Conservation (phyloP, 1,140 invertebrate genomes). For the Drosophila punjabiensis region DNA sequence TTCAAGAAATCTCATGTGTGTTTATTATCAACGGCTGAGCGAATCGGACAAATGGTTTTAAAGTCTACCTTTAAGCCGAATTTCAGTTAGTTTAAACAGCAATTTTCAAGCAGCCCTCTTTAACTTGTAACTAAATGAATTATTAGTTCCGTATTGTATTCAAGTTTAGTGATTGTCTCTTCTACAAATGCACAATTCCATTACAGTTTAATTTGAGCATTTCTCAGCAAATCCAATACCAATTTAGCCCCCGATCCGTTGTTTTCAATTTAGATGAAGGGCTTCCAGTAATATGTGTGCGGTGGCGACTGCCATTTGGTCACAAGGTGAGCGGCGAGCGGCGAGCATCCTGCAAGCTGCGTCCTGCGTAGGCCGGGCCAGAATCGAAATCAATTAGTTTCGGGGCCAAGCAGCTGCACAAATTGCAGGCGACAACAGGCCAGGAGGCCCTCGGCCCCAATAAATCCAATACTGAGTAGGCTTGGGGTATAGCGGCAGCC, state of each 20-base stretch:
- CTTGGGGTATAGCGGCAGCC: not conserved
- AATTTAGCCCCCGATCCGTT: not conserved
- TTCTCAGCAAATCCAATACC: not conserved
- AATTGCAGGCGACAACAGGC: constrained; percentile 50
- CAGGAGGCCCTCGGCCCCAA: constrained; percentile 32
- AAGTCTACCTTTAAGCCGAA: not conserved
- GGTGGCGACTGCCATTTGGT: constrained; percentile 16
- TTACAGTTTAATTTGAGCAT: not conserved
- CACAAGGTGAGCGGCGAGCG: constrained; percentile 7
- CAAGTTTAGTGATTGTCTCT: not conserved
- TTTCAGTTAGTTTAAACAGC: not conserved
- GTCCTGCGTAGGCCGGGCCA: constrained; percentile 12
- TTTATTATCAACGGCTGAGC: constrained; percentile 21
- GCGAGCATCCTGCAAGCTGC: not conserved
- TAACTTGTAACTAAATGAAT: not conserved
- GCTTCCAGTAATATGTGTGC: constrained; percentile 22
- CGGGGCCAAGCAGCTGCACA: constrained; percentile 43
- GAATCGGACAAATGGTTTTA: not conserved
- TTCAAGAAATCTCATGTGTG: constrained; percentile 4
- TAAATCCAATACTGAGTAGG: constrained; percentile 33
- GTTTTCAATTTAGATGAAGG: constrained; percentile 20
- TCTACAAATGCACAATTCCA: not conserved
- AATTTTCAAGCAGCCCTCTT: not conserved
- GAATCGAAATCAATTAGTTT: constrained; percentile 47
- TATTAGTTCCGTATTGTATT: not conserved